phyloP scores from a whole-genome alignment of 2,888 invertebrate species.

The Caenorhabditis parvicauda region DNA sequence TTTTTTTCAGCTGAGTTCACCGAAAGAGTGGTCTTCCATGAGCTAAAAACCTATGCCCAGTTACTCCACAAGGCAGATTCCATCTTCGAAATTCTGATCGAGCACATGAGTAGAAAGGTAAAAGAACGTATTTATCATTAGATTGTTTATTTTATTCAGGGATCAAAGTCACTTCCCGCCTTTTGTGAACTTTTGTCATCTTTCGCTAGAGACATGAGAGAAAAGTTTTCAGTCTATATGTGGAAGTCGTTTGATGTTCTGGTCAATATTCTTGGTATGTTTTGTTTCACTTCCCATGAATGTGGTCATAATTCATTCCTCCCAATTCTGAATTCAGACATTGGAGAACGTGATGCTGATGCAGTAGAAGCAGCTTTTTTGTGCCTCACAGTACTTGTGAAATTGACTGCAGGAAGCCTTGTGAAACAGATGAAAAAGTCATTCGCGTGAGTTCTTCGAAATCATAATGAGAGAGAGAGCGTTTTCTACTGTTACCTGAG shows the following conservation, averaged over 20 bases:
- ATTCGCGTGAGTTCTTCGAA: slow-evolving; percentile 34
- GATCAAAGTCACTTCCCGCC: slow-evolving; percentile 21
- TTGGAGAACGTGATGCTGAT: slow-evolving; percentile 30
- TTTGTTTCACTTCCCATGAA: too few species aligned
- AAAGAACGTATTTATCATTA: too few species aligned
- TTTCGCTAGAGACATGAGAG: slow-evolving; percentile 41
- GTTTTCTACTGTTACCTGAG: background rate
- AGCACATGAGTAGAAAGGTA: slow-evolving; percentile 75
- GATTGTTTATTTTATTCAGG: slow-evolving; percentile 14
- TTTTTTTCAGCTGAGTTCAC: too few species aligned
- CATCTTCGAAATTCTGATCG: slow-evolving; percentile 69
- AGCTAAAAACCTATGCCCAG: slow-evolving; percentile 79
- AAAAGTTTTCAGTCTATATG: slow-evolving; percentile 44
- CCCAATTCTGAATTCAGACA: slow-evolving; percentile 15
- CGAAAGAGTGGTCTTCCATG: too few species aligned
- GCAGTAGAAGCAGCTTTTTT: slow-evolving; percentile 79
- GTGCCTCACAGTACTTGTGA: slow-evolving; percentile 84
- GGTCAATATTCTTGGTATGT: slow-evolving; percentile 28
- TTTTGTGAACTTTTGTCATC: slow-evolving; percentile 42
- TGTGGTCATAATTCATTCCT: too few species aligned
- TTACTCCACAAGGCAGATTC: slow-evolving; percentile 71
- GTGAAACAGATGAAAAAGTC: slow-evolving; percentile 73
- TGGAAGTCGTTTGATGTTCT: slow-evolving; percentile 41
- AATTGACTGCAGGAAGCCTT: slow-evolving; percentile 80
- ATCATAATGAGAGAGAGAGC: background rate